Base-by-base conservation (phyloP, 35 echinoderm and acorn worm species). In the Hemicentrotus pulcherrimus region DNA sequence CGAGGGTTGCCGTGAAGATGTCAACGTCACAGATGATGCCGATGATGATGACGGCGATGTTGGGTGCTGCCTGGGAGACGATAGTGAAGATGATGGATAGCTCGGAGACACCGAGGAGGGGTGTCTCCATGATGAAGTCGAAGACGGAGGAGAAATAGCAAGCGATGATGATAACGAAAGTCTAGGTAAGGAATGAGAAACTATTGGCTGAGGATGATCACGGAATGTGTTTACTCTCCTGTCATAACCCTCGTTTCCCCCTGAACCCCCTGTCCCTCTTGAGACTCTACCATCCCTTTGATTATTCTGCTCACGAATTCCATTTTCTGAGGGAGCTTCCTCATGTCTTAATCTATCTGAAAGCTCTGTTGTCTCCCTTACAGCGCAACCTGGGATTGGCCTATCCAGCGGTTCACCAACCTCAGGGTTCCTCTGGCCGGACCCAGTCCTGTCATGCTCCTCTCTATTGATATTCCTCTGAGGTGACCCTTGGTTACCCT, bases 171-270 rank as follows among this genome's bases (percentile, higher is more conserved):
- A 90, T 24, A 47, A 32, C 13, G 88, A 45, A 15, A 47, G 13
- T 45, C 32, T 47, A 90, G 88, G 88, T 41, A 90, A 41, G 32
- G 88, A 90, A 90, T 90, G 88, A 47, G 88, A 90, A 46, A 47
- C 32, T 18, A 16, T 90, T 45, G 88, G 46, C 15, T 45, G 31
- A 32, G 88, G 88, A 90, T 33, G 32, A 33, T 90, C 88, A 90
- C 88, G 88, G 88, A 90, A 90, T 90, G 88, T 90, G 46, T 32
- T 33, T 18, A 46, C 18, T 28, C 88, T 90, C 65, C 65, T 78
- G 65, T 78, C 65, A 13, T 90, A 47, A 6, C 46, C 32, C 88
- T 90, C 32, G 13, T 33, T 47, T 47, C 14, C 88, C 31, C 88
- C 46, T 30, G 30, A 9, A 30, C 12, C n/a, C 86, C 12, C 32